phyloP scores from a whole-genome alignment of 2,797 vertebrate genomes.

The Ctenopoma kingsleyae region DNA sequence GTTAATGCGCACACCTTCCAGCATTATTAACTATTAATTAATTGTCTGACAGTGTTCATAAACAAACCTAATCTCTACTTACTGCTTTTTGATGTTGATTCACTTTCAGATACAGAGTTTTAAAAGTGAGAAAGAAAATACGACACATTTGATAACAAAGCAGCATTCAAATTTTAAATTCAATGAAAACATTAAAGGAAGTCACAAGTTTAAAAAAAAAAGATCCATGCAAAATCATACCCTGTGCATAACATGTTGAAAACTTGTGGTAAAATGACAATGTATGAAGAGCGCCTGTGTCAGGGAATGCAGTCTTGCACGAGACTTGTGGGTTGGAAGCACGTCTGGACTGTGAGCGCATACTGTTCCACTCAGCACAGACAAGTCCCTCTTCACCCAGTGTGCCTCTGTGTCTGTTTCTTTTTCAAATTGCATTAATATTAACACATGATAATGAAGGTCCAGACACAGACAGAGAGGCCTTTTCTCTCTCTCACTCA shows the following conservation, averaged over 20 bases:
- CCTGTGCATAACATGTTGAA: conserved; percentile 40
- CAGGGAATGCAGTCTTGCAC: conserved; percentile 29
- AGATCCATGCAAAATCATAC: conserved; percentile 11
- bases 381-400: conserved; percentile 68
- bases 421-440: conserved; percentile 86
- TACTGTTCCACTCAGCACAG: conserved; percentile 74
- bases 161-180: conserved; percentile 13
- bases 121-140: neutral
- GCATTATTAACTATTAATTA: neutral
- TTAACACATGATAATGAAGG: conserved; percentile 91
- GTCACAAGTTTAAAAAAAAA: neutral
- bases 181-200: neutral
- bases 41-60: neutral
- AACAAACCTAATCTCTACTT: neutral
- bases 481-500: conserved; percentile 75
- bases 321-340: conserved; percentile 50
- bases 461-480: conserved; percentile 84
- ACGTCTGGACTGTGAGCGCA: conserved; percentile 56
- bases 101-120: neutral
- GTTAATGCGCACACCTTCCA: conserved; percentile 2
- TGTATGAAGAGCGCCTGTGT: conserved; percentile 45
- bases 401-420: conserved; percentile 78
- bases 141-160: neutral
- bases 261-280: conserved; percentile 50
- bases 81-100: conserved; percentile 4